These are phyloP conservation scores for Hypotaenidia philippensis DNA, from an alignment of 2,797 vertebrate species.

Conservation along the genomic window DNA sequence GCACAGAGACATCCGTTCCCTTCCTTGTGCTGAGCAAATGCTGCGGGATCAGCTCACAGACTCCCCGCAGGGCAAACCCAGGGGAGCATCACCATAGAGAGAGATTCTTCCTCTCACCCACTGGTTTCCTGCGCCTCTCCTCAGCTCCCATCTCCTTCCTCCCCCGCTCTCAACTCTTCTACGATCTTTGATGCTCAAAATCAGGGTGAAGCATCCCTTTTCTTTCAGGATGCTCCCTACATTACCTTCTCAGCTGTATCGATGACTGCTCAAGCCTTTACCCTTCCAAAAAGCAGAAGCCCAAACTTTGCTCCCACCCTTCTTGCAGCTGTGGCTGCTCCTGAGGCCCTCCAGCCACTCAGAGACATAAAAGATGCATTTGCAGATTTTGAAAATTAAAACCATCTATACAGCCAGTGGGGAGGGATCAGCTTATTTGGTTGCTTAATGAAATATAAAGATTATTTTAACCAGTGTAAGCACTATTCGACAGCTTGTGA, in stretches of 20 bases:
- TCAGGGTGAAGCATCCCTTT: neutral
- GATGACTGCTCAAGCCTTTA: neutral
- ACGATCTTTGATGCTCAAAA: neutral
- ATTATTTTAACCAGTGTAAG: slow-evolving; percentile 90
- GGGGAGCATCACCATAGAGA: neutral
- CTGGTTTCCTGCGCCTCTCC: neutral
- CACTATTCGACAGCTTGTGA: slow-evolving; percentile 89
- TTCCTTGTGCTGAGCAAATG: neutral
- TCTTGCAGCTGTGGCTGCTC: slow-evolving; percentile 64
- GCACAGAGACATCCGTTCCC: rapidly evolving
- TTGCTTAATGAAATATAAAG: slow-evolving; percentile 91
- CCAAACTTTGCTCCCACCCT: slow-evolving; percentile 76
- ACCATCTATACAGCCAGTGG: slow-evolving; percentile 86
- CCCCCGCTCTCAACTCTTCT: neutral
- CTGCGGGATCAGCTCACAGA: neutral
- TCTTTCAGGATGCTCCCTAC: neutral
- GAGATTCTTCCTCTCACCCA: neutral
- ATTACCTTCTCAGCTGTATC: neutral
- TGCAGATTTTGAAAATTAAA: slow-evolving; percentile 87
- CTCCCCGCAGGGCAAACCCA: rapidly evolving
- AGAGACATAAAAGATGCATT: slow-evolving; percentile 86
- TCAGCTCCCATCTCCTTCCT: neutral
- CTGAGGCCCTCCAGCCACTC: slow-evolving; percentile 75
- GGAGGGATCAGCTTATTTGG: slow-evolving; percentile 85
- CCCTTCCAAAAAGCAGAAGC: slow-evolving; percentile 62